Conservation (phyloP, 2,113 vertebrate genomes). For the Nothocercus nigrocapillus region DNA sequence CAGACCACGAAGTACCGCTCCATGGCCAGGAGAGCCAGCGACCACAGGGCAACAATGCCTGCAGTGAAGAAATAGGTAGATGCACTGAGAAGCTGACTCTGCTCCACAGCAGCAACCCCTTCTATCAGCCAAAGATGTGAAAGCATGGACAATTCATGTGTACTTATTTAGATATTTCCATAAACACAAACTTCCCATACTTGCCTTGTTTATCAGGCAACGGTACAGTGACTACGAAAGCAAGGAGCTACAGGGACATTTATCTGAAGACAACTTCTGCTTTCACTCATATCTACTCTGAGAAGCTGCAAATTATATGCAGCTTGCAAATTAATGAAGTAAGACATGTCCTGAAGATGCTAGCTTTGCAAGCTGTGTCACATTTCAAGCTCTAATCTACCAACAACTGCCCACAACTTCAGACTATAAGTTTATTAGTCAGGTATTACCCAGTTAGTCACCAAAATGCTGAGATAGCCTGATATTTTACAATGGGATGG, state of each 20-base stretch:
- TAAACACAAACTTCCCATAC: not conserved
- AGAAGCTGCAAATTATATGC: not conserved
- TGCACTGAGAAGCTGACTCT: not conserved
- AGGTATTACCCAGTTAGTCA: not conserved
- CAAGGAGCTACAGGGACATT: not conserved
- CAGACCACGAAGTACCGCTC: conserved; percentile 89
- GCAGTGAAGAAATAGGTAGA: not conserved
- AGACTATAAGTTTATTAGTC: not conserved
- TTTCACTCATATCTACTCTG: not conserved
- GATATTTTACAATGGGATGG: not conserved
- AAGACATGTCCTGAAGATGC: not conserved
- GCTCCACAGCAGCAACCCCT: not conserved
- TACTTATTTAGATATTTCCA: not conserved
- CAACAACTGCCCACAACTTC: not conserved
- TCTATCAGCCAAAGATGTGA: not conserved
- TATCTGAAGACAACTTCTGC: not conserved
- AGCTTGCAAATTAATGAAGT: not conserved
- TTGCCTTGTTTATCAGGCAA: not conserved
- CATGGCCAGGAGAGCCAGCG: conserved; percentile 87
- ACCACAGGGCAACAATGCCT: conserved; percentile 93
- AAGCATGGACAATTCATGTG: not conserved
- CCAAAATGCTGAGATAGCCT: not conserved
- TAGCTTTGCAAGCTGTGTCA: not conserved
- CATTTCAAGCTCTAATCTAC: not conserved
- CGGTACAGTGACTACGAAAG: not conserved